These are phyloP conservation scores for Anneissia japonica DNA, from an alignment of 35 echinoderm and acorn worm species.

Conservation along the genomic window DNA sequence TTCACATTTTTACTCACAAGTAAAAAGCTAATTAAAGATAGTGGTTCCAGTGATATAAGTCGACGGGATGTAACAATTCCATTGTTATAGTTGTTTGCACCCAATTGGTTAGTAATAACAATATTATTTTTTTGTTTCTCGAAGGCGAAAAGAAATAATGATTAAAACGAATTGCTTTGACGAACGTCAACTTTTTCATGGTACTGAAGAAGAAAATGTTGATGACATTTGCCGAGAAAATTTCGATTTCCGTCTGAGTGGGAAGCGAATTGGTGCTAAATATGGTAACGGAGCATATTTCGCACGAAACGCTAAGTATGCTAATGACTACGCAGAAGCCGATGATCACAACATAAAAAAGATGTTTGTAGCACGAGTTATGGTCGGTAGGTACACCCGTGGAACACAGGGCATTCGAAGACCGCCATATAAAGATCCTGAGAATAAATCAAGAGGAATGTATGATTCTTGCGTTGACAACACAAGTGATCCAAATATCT, in stretches of 20 bases:
- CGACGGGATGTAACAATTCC: no score
- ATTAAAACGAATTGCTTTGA: slow-evolving; percentile 5
- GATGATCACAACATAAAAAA: neutral
- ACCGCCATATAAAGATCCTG: slow-evolving; percentile 6
- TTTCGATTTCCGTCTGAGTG: slow-evolving; percentile 46
- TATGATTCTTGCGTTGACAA: slow-evolving; percentile 46
- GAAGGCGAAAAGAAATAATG: slow-evolving; percentile 17
- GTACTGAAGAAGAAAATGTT: slow-evolving; percentile 11
- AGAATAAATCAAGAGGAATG: slow-evolving; percentile 4
- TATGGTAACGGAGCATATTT: slow-evolving; percentile 46
- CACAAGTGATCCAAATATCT: neutral
- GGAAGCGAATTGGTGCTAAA: slow-evolving; percentile 13
- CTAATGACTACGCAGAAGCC: neutral
- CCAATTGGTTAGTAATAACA: no score
- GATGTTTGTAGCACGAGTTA: slow-evolving; percentile 29
- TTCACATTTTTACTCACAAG: no score
- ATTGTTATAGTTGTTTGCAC: no score
- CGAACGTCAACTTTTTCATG: slow-evolving; percentile 33
- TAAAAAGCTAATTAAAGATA: no score
- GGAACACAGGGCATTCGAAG: neutral
- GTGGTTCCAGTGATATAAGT: no score
- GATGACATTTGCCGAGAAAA: slow-evolving; percentile 39
- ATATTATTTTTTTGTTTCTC: slow-evolving; percentile 7
- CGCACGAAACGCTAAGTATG: slow-evolving; percentile 20
- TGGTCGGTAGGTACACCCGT: neutral